Conservation (phyloP, 64 coral and sea anemone genomes). For the Astreopora myriophthalma region DNA sequence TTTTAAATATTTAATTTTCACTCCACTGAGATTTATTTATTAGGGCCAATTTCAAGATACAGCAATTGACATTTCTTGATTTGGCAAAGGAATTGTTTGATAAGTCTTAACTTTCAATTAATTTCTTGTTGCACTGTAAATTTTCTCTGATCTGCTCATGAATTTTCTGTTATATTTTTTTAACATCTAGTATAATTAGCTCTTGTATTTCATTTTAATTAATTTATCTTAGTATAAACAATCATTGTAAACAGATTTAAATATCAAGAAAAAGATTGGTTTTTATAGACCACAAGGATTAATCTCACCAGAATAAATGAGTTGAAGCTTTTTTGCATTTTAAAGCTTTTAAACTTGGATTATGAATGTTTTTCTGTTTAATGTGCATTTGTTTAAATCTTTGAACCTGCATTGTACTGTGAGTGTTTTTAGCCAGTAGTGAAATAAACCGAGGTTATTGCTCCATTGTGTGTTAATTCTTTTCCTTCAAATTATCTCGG, state of each 20-base stretch:
- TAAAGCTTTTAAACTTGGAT: neutral
- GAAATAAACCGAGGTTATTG: constrained; percentile 17
- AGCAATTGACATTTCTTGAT: neutral
- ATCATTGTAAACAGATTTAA: neutral
- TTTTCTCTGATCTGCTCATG: neutral
- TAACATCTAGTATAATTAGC: neutral
- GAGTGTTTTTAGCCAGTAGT: constrained; percentile 24
- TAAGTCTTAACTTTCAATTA: constrained; percentile 3
- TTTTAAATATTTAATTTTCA: constrained; percentile 12
- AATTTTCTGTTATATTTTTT: neutral
- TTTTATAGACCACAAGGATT: neutral
- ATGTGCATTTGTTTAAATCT: neutral
- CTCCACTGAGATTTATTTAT: neutral
- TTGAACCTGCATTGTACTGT: neutral
- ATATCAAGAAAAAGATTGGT: neutral
- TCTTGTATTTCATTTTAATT: neutral
- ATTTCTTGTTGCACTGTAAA: constrained; percentile 22
- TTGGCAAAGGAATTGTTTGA: neutral
- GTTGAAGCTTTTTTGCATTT: neutral
- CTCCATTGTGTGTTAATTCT: neutral
- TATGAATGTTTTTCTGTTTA: neutral
- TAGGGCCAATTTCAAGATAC: neutral
- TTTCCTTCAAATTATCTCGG: neutral
- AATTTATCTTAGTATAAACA: no score
- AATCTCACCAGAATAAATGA: neutral